These are phyloP conservation scores for Herminia tarsipennalis DNA, from an alignment of 2,888 invertebrate genomes.

Conservation along the genomic window DNA sequence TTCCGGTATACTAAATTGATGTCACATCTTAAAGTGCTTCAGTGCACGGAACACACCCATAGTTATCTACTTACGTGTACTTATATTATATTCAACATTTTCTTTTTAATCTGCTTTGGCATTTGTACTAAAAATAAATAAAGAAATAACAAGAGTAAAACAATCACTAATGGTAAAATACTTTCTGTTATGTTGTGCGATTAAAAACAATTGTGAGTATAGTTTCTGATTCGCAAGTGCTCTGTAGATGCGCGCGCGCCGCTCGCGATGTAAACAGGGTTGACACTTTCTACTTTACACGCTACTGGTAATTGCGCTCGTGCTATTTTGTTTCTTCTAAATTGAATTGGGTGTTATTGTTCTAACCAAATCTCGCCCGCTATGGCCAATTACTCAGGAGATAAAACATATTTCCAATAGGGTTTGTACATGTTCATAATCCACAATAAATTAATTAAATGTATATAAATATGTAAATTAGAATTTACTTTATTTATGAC, in stretches of 20 bases:
- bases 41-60: too few relatives aligned
- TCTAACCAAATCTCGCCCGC: too few relatives aligned
- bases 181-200: slow-evolving; percentile 28
- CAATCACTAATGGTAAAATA: slow-evolving; percentile 20
- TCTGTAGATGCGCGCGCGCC: slow-evolving; percentile 11
- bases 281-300: slow-evolving; percentile 5
- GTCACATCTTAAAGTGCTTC: too few relatives aligned
- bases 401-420: too few relatives aligned
- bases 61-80: too few relatives aligned
- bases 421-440: too few relatives aligned
- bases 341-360: too few relatives aligned
- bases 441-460: too few relatives aligned
- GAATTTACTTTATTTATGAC: too few relatives aligned
- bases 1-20: too few relatives aligned
- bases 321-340: neutral
- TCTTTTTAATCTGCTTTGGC: neutral
- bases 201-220: slow-evolving; percentile 33
- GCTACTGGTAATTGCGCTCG: neutral
- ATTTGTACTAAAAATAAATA: slow-evolving; percentile 22
- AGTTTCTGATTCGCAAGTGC: slow-evolving; percentile 25
- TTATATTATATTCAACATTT: neutral
- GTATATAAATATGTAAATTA: too few relatives aligned
- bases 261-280: slow-evolving; percentile 7
- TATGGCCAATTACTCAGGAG: too few relatives aligned
- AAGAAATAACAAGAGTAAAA: slow-evolving; percentile 7